Evolutionary conservation across 2,797 vertebrate species (phyloP).

Genomic region (Apogon hyalosoma): DNA sequence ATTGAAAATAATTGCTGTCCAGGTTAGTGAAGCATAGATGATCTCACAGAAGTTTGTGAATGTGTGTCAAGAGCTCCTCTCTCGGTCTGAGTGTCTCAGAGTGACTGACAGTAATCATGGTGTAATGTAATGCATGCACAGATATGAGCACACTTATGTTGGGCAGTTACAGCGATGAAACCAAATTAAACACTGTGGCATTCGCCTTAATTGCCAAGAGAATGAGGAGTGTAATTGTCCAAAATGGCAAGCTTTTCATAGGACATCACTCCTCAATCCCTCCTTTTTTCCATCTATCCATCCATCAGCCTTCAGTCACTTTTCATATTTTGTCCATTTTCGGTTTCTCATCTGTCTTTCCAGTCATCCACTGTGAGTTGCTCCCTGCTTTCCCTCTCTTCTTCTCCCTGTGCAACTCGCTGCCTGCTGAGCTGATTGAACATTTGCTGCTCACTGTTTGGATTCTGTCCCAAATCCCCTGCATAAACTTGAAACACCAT

Average conservation of each 20-base stretch:
- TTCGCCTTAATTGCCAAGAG: slow-evolving; percentile 44
- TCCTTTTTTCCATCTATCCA: slow-evolving; percentile 10
- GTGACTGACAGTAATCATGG: slow-evolving; percentile 53
- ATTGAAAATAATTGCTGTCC: slow-evolving; percentile 29
- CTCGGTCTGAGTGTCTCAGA: not conserved
- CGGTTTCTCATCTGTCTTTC: slow-evolving; percentile 29
- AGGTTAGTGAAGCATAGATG: slow-evolving; percentile 35
- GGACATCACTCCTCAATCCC: slow-evolving; percentile 15
- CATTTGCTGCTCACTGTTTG: slow-evolving; percentile 67
- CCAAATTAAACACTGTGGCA: slow-evolving; percentile 23
- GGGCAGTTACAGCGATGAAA: slow-evolving; percentile 16
- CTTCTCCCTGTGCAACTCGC: slow-evolving; percentile 12
- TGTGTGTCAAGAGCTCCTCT: slow-evolving; percentile 28
- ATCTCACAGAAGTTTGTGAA: slow-evolving; percentile 24
- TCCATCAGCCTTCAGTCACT: slow-evolving; percentile 33
- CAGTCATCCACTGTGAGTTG: slow-evolving; percentile 14
- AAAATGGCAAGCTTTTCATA: slow-evolving; percentile 32
- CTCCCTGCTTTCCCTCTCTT: not conserved
- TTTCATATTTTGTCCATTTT: slow-evolving; percentile 35
- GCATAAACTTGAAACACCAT: slow-evolving; percentile 58
- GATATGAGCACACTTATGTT: slow-evolving; percentile 9
- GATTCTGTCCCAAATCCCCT: slow-evolving; percentile 65
- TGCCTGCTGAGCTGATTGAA: slow-evolving; percentile 69
- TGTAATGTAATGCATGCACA: slow-evolving; percentile 12
- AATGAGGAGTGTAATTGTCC: slow-evolving; percentile 48